Base-by-base conservation (phyloP, 2,113 vertebrate species). In the Choloepus hoffmanni region DNA sequence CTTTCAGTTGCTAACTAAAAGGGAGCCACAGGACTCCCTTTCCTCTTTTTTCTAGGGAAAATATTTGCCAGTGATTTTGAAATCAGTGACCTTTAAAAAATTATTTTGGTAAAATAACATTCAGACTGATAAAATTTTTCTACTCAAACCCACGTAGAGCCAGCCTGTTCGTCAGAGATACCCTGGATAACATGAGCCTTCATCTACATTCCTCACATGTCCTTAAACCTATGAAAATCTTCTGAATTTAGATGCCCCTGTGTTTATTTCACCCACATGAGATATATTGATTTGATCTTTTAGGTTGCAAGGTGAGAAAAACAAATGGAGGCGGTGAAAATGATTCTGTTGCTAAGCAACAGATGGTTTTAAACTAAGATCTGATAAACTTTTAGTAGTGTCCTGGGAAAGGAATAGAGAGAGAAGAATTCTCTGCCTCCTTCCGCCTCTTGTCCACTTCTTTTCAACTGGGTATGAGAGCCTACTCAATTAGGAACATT, bases 261-360 rank as follows among this genome's bases (percentile, higher is more conserved):
- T 58, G 36, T 5, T 93, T 93, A 63, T 78, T 93, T 95, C 67
- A n/a, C 8, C 89, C 60, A 85, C 65, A 62, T 70, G 24, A 24
- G 14, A 90, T 82, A 88, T 0, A 88, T 95, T 82, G 82, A 26
- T 63, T 70, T 13, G 11, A 23, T 85, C 16, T 96, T 89, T 77
- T 67, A 72, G 68, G 26, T 63, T 96, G 30, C 33, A 65, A 96
- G 72, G 63, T 94, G 83, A 91, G 30, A 50, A 48, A 26, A 95
- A 43, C n/a, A 60, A 76, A 83, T 8, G 4, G 48, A 12, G 13
- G 45, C 73, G 16, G 55, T 24, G 58, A 78, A 30, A 89, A 84
- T 84, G 45, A 90, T 60, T 82, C 73, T 33, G 58, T 72, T 78
- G 68, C 68, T 89, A 89, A 94, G 63, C 33, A 89, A 62, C 18